A percentile compares a stretch with the other conserved stretches of the same genome.
These are phyloP conservation scores for Meta bourneti DNA, from an alignment of 2,888 invertebrate species.

Conservation along the genomic window DNA sequence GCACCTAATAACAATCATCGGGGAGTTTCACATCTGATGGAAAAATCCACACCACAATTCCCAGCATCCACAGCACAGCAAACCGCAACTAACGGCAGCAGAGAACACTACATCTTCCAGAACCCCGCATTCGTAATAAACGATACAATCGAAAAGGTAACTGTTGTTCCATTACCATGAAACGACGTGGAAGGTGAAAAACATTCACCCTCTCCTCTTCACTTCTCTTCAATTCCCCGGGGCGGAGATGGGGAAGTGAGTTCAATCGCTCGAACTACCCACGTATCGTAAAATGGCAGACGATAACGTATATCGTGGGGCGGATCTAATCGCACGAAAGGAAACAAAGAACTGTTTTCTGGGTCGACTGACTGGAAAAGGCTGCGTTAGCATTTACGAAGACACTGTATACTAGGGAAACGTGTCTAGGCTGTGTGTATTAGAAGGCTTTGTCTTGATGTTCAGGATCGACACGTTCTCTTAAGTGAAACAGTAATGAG, in stretches of 20 bases:
- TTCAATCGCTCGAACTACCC: constrained; percentile 37
- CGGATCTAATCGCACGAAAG: constrained; percentile 47
- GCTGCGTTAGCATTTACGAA: too few relatives aligned
- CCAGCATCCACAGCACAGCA: not conserved
- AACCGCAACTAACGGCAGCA: not conserved
- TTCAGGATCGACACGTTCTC: too few relatives aligned
- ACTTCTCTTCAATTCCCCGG: constrained; percentile 9
- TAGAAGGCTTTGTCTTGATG: too few relatives aligned
- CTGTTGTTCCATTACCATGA: constrained; percentile 32
- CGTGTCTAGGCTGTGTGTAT: too few relatives aligned
- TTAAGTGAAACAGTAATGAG: too few relatives aligned
- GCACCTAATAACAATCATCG: not conserved
- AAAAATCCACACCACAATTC: not conserved
- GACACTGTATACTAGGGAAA: too few relatives aligned
- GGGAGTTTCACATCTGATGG: not conserved
- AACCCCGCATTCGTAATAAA: constrained; percentile 26
- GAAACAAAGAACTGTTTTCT: constrained; percentile 14
- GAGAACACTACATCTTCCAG: not conserved
- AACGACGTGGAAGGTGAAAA: constrained; percentile 43
- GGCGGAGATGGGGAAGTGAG: constrained; percentile 9
- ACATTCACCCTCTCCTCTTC: not conserved
- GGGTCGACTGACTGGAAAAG: not conserved
- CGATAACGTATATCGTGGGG: constrained; percentile 42
- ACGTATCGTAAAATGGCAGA: constrained; percentile 60
- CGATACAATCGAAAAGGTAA: not conserved